Evolutionary conservation across 2,797 vertebrate genomes (phyloP).

Genomic region (Tragopan temminckii): DNA sequence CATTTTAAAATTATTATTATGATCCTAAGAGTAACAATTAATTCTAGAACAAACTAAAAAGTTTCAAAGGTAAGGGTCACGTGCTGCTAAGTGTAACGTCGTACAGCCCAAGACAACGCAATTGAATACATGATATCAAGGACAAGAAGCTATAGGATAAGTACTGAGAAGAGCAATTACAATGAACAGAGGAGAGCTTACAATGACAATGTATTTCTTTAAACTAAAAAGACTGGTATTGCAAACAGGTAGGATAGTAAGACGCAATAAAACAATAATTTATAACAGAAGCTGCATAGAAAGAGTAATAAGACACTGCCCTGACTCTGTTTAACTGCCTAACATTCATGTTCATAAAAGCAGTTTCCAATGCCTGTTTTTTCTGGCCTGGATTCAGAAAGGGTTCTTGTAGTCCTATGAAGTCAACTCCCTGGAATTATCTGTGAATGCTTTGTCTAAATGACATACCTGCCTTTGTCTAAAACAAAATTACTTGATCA

Average conservation of each 20-base stretch:
- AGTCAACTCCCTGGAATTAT: slow-evolving; percentile 41
- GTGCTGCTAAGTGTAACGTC: background rate
- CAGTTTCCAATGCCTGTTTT: slow-evolving; percentile 65
- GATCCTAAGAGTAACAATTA: background rate
- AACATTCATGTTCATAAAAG: slow-evolving; percentile 65
- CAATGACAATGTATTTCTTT: slow-evolving; percentile 47
- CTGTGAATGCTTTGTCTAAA: slow-evolving; percentile 27
- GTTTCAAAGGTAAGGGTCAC: background rate
- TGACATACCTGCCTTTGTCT: background rate
- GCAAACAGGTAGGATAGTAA: slow-evolving; percentile 48
- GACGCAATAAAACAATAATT: slow-evolving; percentile 28
- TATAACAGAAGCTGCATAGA: slow-evolving; percentile 63
- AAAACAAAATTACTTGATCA: background rate
- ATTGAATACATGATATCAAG: background rate
- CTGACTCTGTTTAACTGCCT: slow-evolving; percentile 51
- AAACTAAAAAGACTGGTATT: slow-evolving; percentile 1
- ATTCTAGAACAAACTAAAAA: background rate
- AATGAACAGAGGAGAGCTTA: slow-evolving; percentile 26
- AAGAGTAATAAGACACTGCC: slow-evolving; percentile 51
- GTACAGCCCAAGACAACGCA: background rate
- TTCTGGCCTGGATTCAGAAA: slow-evolving; percentile 55
- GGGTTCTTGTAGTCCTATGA: slow-evolving; percentile 30
- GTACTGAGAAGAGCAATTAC: slow-evolving; percentile 1
- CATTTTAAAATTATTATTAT: background rate
- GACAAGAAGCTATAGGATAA: background rate